These are phyloP conservation scores for Sphyrna mokarran DNA, from an alignment of 2,113 vertebrate genomes.

Conservation along the genomic window DNA sequence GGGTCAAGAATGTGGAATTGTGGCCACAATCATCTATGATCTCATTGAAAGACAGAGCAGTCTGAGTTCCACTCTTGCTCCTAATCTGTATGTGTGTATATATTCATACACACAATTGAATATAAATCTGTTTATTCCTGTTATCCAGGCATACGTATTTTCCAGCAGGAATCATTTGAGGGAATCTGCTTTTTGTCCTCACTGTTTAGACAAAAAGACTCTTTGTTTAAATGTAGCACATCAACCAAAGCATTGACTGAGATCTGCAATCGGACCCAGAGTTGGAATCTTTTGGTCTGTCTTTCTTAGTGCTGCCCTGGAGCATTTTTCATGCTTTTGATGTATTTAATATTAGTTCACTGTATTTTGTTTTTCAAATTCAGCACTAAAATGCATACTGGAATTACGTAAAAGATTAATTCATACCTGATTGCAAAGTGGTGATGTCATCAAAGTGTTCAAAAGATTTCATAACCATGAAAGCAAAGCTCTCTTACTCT, in stretches of 20 bases:
- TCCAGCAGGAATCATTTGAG: background rate
- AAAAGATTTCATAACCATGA: background rate
- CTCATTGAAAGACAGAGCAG: too few relatives aligned
- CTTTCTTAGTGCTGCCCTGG: background rate
- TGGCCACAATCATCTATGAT: too few relatives aligned
- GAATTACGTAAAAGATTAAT: background rate
- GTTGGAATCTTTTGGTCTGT: background rate
- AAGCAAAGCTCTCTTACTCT: background rate
- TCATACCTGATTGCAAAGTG: background rate
- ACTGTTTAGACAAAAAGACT: background rate
- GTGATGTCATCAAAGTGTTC: background rate
- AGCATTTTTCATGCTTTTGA: background rate
- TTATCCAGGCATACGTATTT: background rate
- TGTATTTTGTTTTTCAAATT: background rate
- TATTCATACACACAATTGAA: background rate
- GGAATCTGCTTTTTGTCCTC: background rate
- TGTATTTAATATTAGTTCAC: background rate
- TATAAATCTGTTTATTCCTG: background rate
- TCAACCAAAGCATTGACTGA: background rate
- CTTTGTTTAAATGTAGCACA: background rate
- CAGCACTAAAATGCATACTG: background rate
- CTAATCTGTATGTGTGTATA: too few relatives aligned
- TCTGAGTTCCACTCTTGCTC: too few relatives aligned
- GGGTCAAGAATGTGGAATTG: too few relatives aligned
- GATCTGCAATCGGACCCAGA: background rate